These are phyloP conservation scores for Struthio camelus DNA, from an alignment of 2,113 vertebrate genomes.

Conservation along the genomic window DNA sequence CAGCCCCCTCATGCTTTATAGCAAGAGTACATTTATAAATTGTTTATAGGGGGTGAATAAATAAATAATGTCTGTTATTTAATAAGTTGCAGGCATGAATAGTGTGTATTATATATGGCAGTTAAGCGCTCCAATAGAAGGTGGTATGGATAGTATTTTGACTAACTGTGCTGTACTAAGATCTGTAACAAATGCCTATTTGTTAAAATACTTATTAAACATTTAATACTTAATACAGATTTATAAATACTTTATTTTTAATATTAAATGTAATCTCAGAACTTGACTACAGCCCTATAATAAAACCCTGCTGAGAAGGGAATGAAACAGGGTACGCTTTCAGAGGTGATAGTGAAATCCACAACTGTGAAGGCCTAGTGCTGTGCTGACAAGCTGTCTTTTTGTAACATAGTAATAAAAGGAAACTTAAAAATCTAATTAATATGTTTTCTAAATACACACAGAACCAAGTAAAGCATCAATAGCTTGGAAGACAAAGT, in stretches of 20 bases:
- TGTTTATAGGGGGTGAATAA: conserved; percentile 50
- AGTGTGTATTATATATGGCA: background rate
- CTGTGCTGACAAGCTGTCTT: background rate
- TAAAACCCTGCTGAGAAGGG: background rate
- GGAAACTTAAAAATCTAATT: background rate
- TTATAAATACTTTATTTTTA: conserved; percentile 21
- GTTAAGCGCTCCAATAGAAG: background rate
- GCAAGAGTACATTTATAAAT: conserved; percentile 46
- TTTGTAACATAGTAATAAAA: background rate
- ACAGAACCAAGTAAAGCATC: background rate
- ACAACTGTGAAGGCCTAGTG: background rate
- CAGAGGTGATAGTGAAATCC: background rate
- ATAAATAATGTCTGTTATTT: conserved; percentile 55
- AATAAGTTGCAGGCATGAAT: conserved; percentile 31
- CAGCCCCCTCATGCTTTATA: conserved; percentile 2
- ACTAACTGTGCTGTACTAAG: background rate
- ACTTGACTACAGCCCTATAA: background rate
- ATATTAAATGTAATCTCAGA: background rate
- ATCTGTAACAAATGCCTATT: background rate
- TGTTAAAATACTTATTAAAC: conserved; percentile 31
- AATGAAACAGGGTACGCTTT: background rate
- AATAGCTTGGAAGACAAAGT: background rate
- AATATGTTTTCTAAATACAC: background rate
- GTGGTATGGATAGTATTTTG: conserved; percentile 40
- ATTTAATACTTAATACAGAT: background rate